Evolutionary conservation across 2,113 vertebrate species (phyloP), one percentile per base, ranked within the genome.

Genomic region (Brachyhypopomus occidentalis): DNA sequence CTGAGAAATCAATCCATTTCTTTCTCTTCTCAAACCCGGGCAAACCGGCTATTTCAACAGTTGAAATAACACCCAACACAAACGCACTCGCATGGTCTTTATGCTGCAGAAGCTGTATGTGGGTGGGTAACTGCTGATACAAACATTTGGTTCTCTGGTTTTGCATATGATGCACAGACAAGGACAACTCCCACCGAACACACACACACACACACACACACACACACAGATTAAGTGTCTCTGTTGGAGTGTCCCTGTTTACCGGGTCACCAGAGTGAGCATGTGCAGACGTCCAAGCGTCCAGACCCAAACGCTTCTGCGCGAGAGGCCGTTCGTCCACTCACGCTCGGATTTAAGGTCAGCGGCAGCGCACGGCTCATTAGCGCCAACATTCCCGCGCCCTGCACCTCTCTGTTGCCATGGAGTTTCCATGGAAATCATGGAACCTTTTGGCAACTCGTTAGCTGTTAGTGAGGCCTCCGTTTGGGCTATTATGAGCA

Each of bases 401-500:
- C 12, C 6, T 52, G 45, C 45, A 52, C 45, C 12, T 38, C 66
- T 70, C 34, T 22, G 66, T 70, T 70, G 27, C 66, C 66, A 41
- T n/a, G 66, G 66, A n/a, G 66, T 41, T 38, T 8, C 66, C 66
- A 70, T 70, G 66, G 66, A 38, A 41, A 70, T 38, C 7, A 19
- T 20, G 20, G 20, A 11, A 5, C 19, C 5, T 38, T 41, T 70
- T 70, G 66, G 66, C 34, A 70, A 70, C 34, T 41, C 66, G 12
- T 41, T 41, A 19, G 66, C 36, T 17, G 20, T 23, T 70, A 41
- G 20, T n/a, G 3, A 70, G 66, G 66, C 66, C 66, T 70, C 66
- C 20, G 36, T 70, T 70, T 14, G 66, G 66, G 36, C 36, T 20
- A 70, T 70, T 70, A 70, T 70, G 66, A 70, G 34, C 36, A 70